Percentiles rank a stretch among this genome's conserved stretches.
Conservation (phyloP, 2,113 vertebrate genomes). For the Chroicocephalus ridibundus region DNA sequence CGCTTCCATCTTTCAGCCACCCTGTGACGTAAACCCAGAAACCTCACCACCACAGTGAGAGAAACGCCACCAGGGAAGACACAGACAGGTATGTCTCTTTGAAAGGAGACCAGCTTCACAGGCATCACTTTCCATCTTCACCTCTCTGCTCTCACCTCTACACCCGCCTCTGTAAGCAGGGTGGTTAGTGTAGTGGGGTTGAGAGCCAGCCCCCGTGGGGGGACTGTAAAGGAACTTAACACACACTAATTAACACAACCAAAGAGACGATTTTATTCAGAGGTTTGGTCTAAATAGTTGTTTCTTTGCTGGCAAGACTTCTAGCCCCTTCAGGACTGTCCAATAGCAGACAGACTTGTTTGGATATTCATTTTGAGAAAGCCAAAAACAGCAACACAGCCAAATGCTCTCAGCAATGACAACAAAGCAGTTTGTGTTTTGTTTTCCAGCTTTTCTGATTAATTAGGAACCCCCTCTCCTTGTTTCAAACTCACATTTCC, state of each 20-base stretch:
- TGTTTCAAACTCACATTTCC: not conserved
- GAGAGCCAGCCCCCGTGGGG: not conserved
- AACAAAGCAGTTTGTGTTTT: not conserved
- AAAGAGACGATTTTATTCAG: not conserved
- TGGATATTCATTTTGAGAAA: not conserved
- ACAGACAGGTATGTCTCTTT: not conserved
- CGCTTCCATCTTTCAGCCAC: not conserved
- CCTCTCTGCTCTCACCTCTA: not conserved
- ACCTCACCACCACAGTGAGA: not conserved
- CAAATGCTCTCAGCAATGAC: accelerated
- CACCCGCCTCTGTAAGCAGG: not conserved
- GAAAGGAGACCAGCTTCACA: not conserved
- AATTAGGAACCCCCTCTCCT: not conserved
- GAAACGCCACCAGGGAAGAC: not conserved
- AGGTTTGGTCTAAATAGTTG: not conserved
- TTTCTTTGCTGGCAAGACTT: not conserved
- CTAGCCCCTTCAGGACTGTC: not conserved
- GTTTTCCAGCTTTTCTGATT: not conserved
- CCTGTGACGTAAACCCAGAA: not conserved
- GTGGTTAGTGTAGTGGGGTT: not conserved
- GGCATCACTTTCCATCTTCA: not conserved
- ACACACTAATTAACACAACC: not conserved
- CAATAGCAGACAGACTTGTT: not conserved
- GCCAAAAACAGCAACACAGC: not conserved
- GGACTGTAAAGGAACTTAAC: not conserved